phyloP scores from a whole-genome alignment of 2,113 vertebrate species.

The Dissostichus mawsoni region DNA sequence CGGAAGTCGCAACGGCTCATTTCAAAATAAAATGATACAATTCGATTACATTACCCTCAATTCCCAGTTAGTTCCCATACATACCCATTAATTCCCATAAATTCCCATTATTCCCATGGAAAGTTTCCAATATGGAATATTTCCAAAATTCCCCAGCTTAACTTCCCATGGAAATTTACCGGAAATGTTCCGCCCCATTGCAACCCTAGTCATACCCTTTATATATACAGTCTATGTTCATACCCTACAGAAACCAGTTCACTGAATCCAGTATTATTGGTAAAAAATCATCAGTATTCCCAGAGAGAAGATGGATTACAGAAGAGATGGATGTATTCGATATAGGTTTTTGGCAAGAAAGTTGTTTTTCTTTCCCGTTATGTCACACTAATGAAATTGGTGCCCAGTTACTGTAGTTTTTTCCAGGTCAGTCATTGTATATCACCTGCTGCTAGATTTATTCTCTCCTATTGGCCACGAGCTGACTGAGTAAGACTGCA shows the following conservation, averaged over 20 bases:
- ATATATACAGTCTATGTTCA: too few species aligned
- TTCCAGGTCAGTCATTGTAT: slow-evolving; percentile 8
- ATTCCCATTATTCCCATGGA: too few species aligned
- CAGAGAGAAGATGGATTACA: slow-evolving; percentile 16
- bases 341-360: slow-evolving; percentile 28
- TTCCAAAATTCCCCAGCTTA: too few species aligned
- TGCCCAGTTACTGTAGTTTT: slow-evolving; percentile 6
- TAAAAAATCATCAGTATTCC: slow-evolving; percentile 47
- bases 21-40: too few species aligned
- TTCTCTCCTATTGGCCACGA: slow-evolving; percentile 14
- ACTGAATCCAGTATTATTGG: slow-evolving; percentile 17
- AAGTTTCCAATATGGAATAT: too few species aligned
- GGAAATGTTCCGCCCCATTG: too few species aligned
- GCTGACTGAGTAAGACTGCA: slow-evolving; percentile 29
- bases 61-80: too few species aligned
- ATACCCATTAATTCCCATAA: too few species aligned
- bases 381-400: slow-evolving; percentile 3
- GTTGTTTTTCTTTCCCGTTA: background rate
- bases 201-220: background rate
- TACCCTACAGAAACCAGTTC: background rate
- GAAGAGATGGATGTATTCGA: slow-evolving; percentile 34
- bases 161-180: too few species aligned
- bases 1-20: too few species aligned
- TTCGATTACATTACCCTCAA: too few species aligned
- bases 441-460: slow-evolving; percentile 42